Conservation (phyloP, 1,140 invertebrate genomes). For the Lepidurus couesii region DNA sequence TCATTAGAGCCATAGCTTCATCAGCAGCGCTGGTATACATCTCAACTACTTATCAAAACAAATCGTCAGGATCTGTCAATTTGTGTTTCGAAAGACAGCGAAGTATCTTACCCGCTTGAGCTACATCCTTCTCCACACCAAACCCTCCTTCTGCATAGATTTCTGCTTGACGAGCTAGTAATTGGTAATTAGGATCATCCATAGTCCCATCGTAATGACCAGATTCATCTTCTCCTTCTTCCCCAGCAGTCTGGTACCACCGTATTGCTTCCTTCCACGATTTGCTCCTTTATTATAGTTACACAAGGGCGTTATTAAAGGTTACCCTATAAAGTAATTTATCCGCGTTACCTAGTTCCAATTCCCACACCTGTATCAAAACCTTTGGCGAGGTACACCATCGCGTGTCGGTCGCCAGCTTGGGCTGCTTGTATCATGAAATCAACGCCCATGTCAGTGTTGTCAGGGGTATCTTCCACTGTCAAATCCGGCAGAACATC, state of each 20-base stretch:
- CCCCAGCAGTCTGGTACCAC: slow-evolving; percentile 48
- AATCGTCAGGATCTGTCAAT: background rate
- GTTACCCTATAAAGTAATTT: background rate
- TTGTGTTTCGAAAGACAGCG: background rate
- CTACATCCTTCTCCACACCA: slow-evolving; percentile 47
- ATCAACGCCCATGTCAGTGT: slow-evolving; percentile 38
- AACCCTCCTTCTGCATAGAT: slow-evolving; percentile 49
- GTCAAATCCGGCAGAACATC: slow-evolving; percentile 48
- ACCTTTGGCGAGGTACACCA: slow-evolving; percentile 51
- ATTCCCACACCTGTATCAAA: slow-evolving; percentile 50
- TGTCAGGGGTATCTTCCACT: slow-evolving; percentile 35
- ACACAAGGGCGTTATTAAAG: background rate
- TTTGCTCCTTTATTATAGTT: slow-evolving; percentile 40
- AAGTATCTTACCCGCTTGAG: slow-evolving; percentile 45
- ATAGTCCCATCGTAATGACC: slow-evolving; percentile 47
- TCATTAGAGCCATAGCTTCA: slow-evolving; percentile 51
- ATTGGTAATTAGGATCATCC: slow-evolving; percentile 45
- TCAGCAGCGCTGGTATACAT: slow-evolving; percentile 53
- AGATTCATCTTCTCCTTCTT: slow-evolving; percentile 47
- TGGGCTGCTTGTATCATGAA: slow-evolving; percentile 48
- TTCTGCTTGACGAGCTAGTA: slow-evolving; percentile 50
- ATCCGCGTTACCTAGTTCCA: slow-evolving; percentile 42
- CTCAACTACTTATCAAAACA: slow-evolving; percentile 43
- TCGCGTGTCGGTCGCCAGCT: slow-evolving; percentile 49
- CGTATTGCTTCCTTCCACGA: slow-evolving; percentile 47